Percentiles rank a stretch among this genome's conserved stretches.
phyloP scores from a whole-genome alignment of 2,797 vertebrate species.

The Benthosema pterotum region DNA sequence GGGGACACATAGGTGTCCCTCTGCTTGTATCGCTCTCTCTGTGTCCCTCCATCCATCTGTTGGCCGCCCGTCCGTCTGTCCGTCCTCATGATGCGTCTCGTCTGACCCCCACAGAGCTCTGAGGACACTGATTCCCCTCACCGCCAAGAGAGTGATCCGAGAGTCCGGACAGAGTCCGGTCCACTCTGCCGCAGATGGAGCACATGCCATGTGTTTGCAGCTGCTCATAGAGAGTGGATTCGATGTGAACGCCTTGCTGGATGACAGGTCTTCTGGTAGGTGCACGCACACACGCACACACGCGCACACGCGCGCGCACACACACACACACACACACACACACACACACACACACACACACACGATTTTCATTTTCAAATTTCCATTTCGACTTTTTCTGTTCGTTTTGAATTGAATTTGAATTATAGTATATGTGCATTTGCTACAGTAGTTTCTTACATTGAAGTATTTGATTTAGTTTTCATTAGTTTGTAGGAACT shows the following conservation, averaged over 20 bases:
- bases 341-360: not conserved
- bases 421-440: too few relatives aligned
- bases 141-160: conserved; percentile 82
- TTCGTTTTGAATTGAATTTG: too few relatives aligned
- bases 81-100: not conserved
- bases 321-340: not conserved
- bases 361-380: too few relatives aligned
- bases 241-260: conserved; percentile 82
- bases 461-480: too few relatives aligned
- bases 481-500: too few relatives aligned
- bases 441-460: too few relatives aligned
- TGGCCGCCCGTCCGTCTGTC: not conserved
- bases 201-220: conserved; percentile 84
- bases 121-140: conserved; percentile 86
- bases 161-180: conserved; percentile 84
- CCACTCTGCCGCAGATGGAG: conserved; percentile 87
- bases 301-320: not conserved
- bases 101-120: conserved; percentile 70
- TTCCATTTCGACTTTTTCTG: too few relatives aligned
- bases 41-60: conserved; percentile 35
- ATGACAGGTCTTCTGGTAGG: conserved; percentile 60
- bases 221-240: conserved; percentile 84
- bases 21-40: conserved; percentile 1
- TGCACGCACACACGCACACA: not conserved
- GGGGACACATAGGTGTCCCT: too few relatives aligned